Evolutionary conservation across 2,888 invertebrate species (phyloP), one percentile per base, ranked within the genome.

Genomic region (Drosophila robusta): DNA sequence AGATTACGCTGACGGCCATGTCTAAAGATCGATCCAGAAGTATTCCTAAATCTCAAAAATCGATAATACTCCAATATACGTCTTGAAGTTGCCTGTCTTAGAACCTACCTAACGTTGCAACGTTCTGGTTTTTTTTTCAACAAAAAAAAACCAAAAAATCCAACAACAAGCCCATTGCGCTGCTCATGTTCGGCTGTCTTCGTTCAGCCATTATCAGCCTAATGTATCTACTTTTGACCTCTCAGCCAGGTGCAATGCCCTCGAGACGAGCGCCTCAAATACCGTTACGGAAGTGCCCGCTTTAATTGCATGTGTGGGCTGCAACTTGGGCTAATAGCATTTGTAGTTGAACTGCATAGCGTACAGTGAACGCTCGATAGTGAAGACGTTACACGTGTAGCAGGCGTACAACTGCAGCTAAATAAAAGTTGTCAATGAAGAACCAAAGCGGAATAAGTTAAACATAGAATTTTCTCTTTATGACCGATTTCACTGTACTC

Each of bases 251-350:
- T 60, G 72, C 70, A 72, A 65, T 72, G 70, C 66, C 72, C 70
- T 47, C 34, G 22, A 64, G 54, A 39, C 34, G 52, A 38, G 71
- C 47, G 65, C 39, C 41, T 45, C 54, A 39, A 70, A 64, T 58
- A 26, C 66, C 72, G 72, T 72, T 70, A 70, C 70, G 70, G 72
- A 58, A 72, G 58, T 72, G 72, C 66, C 46, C 58, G 54, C 54
- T 58, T 71, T 71, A 71, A 71, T 71, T 71, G 70, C 73, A 71
- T 39, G 55, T 65, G 70, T 72, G 73, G 70, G 72, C 73, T 58
- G 70, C 57, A 70, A 45, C 42, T 24, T 34, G 54, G 22, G 32
- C 54, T 54, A 54, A 54, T 54, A 44, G 18, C 41, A 11, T 24
- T 16, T 49, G 44, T 70, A 46, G 69, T 41, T 34, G 24, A 22